Conservation (phyloP, 1,140 invertebrate species). For the Apis florea region DNA sequence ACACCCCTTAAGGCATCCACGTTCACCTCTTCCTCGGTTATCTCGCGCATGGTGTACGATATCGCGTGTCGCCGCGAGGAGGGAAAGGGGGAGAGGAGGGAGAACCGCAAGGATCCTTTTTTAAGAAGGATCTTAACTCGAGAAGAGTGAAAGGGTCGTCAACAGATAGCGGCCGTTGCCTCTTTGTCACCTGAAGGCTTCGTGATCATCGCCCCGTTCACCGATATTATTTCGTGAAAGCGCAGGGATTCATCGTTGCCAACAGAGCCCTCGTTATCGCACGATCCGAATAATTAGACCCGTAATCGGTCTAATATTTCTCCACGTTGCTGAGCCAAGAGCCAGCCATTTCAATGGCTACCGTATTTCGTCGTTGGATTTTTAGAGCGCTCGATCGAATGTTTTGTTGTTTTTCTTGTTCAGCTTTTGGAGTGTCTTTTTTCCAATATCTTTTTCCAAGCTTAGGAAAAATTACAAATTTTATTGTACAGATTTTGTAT, state of each 20-base stretch:
- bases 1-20: constrained; percentile 31
- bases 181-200: constrained; percentile 36
- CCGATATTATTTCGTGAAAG: constrained; percentile 33
- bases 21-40: constrained; percentile 32
- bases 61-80: not conserved
- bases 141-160: constrained; percentile 40
- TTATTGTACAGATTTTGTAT: too few species aligned
- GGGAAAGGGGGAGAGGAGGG: not conserved
- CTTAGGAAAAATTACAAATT: too few species aligned
- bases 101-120: constrained; percentile 11
- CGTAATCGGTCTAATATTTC: too few species aligned
- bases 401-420: too few species aligned
- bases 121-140: constrained; percentile 44
- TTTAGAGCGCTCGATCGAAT: too few species aligned
- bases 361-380: not conserved
- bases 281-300: constrained; percentile 37
- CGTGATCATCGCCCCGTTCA: constrained; percentile 14
- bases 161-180: constrained; percentile 40
- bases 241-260: constrained; percentile 38
- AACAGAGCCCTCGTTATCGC: constrained; percentile 45
- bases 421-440: not conserved
- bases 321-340: too few species aligned
- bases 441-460: not conserved
- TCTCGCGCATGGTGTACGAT: constrained; percentile 38
- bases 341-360: constrained; percentile 5